Conservation (phyloP, 2,113 vertebrate species). For the Centrocercus urophasianus region DNA sequence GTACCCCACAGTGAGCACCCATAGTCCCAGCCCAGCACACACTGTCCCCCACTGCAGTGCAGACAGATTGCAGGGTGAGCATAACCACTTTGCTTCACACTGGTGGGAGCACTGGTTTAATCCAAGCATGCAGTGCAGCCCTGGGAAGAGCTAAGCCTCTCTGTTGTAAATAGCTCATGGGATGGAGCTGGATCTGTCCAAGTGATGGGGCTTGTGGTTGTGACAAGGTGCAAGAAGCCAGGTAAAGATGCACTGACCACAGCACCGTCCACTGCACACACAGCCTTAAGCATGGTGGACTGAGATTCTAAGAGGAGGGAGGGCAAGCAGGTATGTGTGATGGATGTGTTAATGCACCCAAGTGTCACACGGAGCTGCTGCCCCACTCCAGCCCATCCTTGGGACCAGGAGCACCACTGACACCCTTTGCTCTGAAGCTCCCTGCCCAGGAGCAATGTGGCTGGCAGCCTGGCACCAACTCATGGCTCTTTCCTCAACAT, state of each 20-base stretch:
- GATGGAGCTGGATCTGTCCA: fast-evolving
- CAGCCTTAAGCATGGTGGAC: fast-evolving
- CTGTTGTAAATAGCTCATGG: not conserved
- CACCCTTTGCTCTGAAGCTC: not conserved
- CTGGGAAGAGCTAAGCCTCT: not conserved
- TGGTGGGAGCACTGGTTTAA: not conserved
- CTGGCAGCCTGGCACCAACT: not conserved
- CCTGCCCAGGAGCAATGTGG: not conserved
- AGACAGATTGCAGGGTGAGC: not conserved
- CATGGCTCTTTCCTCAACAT: constrained; percentile 16
- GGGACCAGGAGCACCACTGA: fast-evolving
- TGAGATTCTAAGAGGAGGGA: fast-evolving
- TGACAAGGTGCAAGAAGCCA: not conserved
- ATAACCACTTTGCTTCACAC: not conserved
- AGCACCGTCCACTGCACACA: fast-evolving
- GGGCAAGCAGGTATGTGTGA: fast-evolving
- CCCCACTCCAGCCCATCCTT: not conserved
- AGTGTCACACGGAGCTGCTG: fast-evolving
- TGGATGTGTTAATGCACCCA: fast-evolving
- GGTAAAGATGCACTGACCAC: fast-evolving
- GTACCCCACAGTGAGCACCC: fast-evolving
- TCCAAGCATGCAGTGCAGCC: not conserved
- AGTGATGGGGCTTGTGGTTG: fast-evolving
- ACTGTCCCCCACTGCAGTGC: fast-evolving
- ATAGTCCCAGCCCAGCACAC: fast-evolving